A percentile compares a stretch with the other conserved stretches of the same genome.
These are phyloP conservation scores for Standfussiana lucernea DNA, from an alignment of 2,888 invertebrate species.

Conservation along the genomic window DNA sequence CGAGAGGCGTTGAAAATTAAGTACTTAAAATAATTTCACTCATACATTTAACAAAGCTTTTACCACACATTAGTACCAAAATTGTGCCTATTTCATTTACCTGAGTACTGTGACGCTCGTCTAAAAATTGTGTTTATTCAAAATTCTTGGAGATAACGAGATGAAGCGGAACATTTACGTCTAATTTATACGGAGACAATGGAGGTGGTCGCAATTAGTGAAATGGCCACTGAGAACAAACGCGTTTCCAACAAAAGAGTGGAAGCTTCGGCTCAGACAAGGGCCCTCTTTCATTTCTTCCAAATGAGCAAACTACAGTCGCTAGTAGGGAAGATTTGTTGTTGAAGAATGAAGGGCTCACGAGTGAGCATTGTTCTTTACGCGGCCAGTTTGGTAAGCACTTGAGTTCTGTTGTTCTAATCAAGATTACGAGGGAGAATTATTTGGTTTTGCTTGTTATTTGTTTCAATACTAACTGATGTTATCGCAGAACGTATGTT, in stretches of 20 bases:
- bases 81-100: conserved; percentile 60
- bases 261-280: conserved; percentile 80
- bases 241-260: conserved; percentile 87
- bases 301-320: conserved; percentile 90
- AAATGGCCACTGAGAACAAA: conserved; percentile 89
- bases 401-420: conserved; percentile 85
- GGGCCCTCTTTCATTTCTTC: conserved; percentile 89
- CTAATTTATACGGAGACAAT: conserved; percentile 87
- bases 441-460: conserved; percentile 72
- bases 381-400: conserved; percentile 85
- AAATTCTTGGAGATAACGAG: conserved; percentile 78
- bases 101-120: conserved; percentile 52
- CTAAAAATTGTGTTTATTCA: conserved; percentile 74
- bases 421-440: conserved; percentile 81
- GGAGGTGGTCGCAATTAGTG: conserved; percentile 89
- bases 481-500: conserved; percentile 52
- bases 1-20: conserved; percentile 63
- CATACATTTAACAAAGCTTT: conserved; percentile 58
- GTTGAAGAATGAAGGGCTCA: conserved; percentile 85
- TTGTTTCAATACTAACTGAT: conserved; percentile 68
- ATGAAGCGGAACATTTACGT: conserved; percentile 83
- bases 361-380: conserved; percentile 86
- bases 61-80: conserved; percentile 56
- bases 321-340: conserved; percentile 87
- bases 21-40: conserved; percentile 63